phyloP scores from a whole-genome alignment of 2,888 invertebrate species.

The Nemoura dubitans region DNA sequence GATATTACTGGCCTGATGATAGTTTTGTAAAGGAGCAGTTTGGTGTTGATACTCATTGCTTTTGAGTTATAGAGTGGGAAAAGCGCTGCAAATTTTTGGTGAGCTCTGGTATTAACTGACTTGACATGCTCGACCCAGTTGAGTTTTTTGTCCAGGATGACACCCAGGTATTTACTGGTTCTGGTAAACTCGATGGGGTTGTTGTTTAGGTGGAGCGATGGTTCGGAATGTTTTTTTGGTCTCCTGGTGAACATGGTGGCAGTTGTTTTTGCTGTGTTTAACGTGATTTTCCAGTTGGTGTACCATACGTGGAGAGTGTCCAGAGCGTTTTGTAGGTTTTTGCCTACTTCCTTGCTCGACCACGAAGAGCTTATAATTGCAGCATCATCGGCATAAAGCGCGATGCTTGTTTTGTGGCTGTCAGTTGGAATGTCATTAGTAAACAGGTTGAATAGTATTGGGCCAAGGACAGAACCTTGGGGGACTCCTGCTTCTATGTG shows the following conservation, averaged over 20 bases:
- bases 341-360: neutral
- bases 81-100: neutral
- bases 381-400: slow-evolving; percentile 30
- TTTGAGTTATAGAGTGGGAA: neutral
- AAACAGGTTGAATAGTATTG: slow-evolving; percentile 32
- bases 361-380: neutral
- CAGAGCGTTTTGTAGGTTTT: neutral
- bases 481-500: slow-evolving; percentile 32
- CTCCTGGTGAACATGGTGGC: slow-evolving; percentile 26
- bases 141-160: slow-evolving; percentile 30
- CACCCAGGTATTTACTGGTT: slow-evolving; percentile 13
- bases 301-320: slow-evolving; percentile 25
- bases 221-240: neutral
- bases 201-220: neutral
- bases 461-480: slow-evolving; percentile 41
- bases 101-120: neutral
- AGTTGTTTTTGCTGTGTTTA: slow-evolving; percentile 12
- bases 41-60: neutral
- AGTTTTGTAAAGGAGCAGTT: neutral
- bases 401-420: neutral
- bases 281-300: slow-evolving; percentile 26
- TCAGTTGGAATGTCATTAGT: slow-evolving; percentile 35
- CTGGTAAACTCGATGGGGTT: neutral
- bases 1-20: neutral
- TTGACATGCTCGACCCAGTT: slow-evolving; percentile 25